phyloP scores from a whole-genome alignment of 2,113 vertebrate species.

The Dascyllus trimaculatus region DNA sequence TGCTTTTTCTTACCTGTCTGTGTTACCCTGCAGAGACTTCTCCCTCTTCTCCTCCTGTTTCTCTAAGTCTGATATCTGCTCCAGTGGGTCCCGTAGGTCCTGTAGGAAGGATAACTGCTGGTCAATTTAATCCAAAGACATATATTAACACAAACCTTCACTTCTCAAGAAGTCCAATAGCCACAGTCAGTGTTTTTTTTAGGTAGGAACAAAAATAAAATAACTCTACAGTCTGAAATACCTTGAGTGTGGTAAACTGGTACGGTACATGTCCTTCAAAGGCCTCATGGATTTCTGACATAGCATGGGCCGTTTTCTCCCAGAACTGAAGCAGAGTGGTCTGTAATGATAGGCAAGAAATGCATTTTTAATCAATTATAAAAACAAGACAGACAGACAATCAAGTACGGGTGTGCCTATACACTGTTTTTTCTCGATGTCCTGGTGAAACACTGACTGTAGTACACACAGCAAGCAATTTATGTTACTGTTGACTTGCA shows the following conservation, averaged over 20 bases:
- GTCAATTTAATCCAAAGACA: not conserved
- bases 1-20: conserved; percentile 76
- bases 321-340: conserved; percentile 88
- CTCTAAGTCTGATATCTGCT: conserved; percentile 75
- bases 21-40: conserved; percentile 67
- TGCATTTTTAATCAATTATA: too few species aligned
- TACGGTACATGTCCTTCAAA: conserved; percentile 80
- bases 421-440: too few species aligned
- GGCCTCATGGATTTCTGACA: conserved; percentile 83
- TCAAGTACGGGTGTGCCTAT: too few species aligned
- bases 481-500: too few species aligned
- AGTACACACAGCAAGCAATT: too few species aligned
- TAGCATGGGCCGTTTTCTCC: conserved; percentile 87
- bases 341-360: conserved; percentile 62
- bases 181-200: too few species aligned
- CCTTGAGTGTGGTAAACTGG: conserved; percentile 85
- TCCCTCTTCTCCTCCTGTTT: conserved; percentile 68
- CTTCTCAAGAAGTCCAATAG: too few species aligned
- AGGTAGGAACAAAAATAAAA: too few species aligned
- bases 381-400: not conserved
- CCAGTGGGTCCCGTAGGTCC: conserved; percentile 84
- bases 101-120: conserved; percentile 37
- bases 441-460: too few species aligned
- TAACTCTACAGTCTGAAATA: conserved; percentile 30
- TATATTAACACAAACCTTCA: too few species aligned